These are phyloP conservation scores for Sitta carolinensis DNA, from an alignment of 2,797 vertebrate genomes.

Conservation along the genomic window DNA sequence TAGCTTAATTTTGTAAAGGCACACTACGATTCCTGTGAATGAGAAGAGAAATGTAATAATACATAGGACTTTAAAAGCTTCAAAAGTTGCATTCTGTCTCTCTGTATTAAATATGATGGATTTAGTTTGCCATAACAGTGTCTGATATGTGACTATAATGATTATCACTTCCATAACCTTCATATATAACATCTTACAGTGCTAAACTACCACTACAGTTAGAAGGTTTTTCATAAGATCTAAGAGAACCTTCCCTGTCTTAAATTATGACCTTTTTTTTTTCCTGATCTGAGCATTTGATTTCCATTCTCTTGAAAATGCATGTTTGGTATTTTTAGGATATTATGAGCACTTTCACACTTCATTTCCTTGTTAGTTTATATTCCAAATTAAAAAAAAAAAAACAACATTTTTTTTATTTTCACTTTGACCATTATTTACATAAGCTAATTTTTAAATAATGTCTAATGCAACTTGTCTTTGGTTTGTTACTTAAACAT, in stretches of 20 bases:
- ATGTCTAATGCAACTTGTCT: neutral
- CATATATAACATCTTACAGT: neutral
- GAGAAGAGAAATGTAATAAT: neutral
- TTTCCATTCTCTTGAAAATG: neutral
- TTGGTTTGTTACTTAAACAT: neutral
- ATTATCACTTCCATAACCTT: neutral
- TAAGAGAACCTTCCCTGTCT: neutral
- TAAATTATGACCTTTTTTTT: neutral
- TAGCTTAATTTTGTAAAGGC: neutral
- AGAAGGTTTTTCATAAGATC: neutral
- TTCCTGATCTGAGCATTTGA: neutral
- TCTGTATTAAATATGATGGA: neutral
- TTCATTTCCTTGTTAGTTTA: neutral
- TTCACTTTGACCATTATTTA: neutral
- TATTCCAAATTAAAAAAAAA: neutral
- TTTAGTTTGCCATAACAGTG: neutral
- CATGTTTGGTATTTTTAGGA: neutral
- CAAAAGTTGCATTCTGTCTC: neutral
- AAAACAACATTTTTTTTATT: neutral
- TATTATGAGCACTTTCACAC: neutral
- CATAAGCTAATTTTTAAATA: neutral
- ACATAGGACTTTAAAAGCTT: neutral
- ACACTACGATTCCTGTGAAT: fast-evolving
- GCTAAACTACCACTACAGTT: neutral
- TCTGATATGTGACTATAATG: fast-evolving